Evolutionary conservation across 2,113 vertebrate species (phyloP).

Genomic region (Chaetorhynchus papuensis): DNA sequence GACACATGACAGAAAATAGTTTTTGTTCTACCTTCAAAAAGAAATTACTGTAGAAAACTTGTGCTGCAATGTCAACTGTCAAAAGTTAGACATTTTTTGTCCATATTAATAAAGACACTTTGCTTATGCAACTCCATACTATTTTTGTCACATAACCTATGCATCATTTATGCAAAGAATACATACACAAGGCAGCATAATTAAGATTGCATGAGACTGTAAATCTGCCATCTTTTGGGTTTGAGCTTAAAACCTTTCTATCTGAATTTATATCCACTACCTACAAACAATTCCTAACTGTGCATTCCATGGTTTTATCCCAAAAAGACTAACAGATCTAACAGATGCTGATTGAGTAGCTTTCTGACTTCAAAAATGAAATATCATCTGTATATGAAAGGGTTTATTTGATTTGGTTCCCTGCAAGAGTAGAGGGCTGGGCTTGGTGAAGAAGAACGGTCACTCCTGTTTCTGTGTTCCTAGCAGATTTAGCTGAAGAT

Average conservation of each 20-base stretch:
- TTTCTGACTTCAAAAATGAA: not conserved
- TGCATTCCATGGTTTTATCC: not conserved
- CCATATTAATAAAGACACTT: not conserved
- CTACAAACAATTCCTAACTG: not conserved
- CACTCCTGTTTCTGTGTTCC: not conserved
- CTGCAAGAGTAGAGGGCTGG: not conserved
- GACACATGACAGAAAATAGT: not conserved
- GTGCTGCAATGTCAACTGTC: not conserved
- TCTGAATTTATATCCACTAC: not conserved
- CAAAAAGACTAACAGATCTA: not conserved
- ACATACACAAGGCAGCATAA: not conserved
- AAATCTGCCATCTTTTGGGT: not conserved
- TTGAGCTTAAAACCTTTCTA: not conserved
- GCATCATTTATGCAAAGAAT: conserved; percentile 29
- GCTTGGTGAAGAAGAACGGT: not conserved
- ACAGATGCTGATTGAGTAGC: not conserved
- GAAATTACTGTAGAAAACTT: not conserved
- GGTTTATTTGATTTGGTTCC: not conserved
- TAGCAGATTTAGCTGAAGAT: not conserved
- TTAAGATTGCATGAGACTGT: not conserved
- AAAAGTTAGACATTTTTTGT: not conserved
- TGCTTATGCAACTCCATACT: not conserved
- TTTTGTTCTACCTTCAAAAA: not conserved
- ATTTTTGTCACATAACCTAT: conserved; percentile 3
- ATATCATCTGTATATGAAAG: not conserved